A percentile compares a stretch with the other conserved stretches of the same genome.
Evolutionary conservation across 1,140 invertebrate species (phyloP).

Genomic region (Dendroctonus valens): DNA sequence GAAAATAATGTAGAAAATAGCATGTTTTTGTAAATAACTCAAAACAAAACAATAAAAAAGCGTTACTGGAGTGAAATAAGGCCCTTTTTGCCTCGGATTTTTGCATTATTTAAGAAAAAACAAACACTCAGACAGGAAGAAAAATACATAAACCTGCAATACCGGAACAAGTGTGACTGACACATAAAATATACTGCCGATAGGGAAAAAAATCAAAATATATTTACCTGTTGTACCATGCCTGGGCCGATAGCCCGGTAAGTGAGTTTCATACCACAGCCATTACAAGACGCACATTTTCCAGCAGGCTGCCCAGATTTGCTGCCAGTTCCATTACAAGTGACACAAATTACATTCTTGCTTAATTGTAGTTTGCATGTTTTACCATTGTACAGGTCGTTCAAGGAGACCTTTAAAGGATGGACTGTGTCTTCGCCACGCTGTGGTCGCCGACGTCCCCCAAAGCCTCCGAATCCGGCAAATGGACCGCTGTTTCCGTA

Average conservation of each 20-base stretch:
- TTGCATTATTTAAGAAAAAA: no score
- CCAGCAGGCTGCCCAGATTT: constrained; percentile 69
- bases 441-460: constrained; percentile 52
- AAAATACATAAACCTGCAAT: no score
- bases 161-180: no score
- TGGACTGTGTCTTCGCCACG: constrained; percentile 70
- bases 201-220: no score
- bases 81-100: no score
- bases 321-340: constrained; percentile 82
- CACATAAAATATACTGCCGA: no score
- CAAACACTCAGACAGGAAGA: no score
- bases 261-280: constrained; percentile 71
- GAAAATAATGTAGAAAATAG: no score
- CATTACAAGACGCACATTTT: constrained; percentile 74
- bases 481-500: constrained; percentile 62
- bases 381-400: constrained; percentile 90
- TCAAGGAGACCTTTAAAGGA: constrained; percentile 75
- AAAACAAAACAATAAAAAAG: no score
- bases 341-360: constrained; percentile 82
- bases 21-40: no score
- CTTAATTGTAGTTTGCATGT: constrained; percentile 79
- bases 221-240: constrained; percentile 75
- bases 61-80: no score
- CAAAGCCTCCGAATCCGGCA: constrained; percentile 48
- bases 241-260: constrained; percentile 72